phyloP scores from a whole-genome alignment of 2,888 invertebrate species.

The Steromphala cineraria region DNA sequence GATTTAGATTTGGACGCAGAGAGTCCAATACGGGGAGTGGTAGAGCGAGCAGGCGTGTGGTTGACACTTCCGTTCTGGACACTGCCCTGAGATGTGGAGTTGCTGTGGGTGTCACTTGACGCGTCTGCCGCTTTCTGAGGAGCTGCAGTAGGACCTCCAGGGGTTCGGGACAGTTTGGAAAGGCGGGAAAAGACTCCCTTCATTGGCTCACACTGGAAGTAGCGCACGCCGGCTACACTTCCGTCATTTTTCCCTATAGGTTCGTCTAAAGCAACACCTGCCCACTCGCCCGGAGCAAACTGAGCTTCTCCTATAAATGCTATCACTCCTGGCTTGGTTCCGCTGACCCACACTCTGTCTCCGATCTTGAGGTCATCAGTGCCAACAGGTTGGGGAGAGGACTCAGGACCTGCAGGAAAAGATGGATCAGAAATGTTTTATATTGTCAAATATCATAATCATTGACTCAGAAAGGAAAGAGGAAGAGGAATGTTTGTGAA shows the following conservation, averaged over 20 bases:
- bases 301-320: slow-evolving; percentile 75
- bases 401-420: slow-evolving; percentile 57
- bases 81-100: slow-evolving; percentile 32
- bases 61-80: slow-evolving; percentile 34
- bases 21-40: slow-evolving; percentile 45
- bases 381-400: slow-evolving; percentile 38
- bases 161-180: slow-evolving; percentile 81
- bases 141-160: slow-evolving; percentile 40
- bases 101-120: slow-evolving; percentile 24
- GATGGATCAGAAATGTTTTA: too few species aligned
- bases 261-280: slow-evolving; percentile 74
- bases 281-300: slow-evolving; percentile 75
- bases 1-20: slow-evolving; percentile 40
- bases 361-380: slow-evolving; percentile 96
- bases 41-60: slow-evolving; percentile 32
- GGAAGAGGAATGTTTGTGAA: too few species aligned
- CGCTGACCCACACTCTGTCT: slow-evolving; percentile 87
- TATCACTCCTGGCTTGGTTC: slow-evolving; percentile 73
- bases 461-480: too few species aligned
- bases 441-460: too few species aligned
- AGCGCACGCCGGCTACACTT: slow-evolving; percentile 72
- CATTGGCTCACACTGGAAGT: slow-evolving; percentile 75
- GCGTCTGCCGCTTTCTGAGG: slow-evolving; percentile 4
- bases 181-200: slow-evolving; percentile 77
- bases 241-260: slow-evolving; percentile 76